A percentile compares a stretch with the other conserved stretches of the same genome.
These are phyloP conservation scores for Prorops nasuta DNA, from an alignment of 1,140 invertebrate genomes.

Conservation along the genomic window DNA sequence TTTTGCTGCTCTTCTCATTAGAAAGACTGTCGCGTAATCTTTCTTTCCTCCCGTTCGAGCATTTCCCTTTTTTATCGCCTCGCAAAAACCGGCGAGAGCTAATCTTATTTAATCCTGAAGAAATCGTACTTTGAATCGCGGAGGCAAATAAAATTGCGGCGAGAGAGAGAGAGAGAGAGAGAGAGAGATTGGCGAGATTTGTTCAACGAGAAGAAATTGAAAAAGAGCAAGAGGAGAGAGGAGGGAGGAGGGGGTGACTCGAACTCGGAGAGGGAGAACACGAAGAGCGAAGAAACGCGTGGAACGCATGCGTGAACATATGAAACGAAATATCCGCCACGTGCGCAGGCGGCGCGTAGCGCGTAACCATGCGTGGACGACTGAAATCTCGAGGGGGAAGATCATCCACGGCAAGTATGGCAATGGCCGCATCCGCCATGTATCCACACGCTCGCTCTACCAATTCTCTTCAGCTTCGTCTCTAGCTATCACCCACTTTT, in stretches of 20 bases:
- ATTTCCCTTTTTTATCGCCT: too few species aligned
- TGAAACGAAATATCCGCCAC: slow-evolving; percentile 42
- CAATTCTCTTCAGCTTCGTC: not conserved
- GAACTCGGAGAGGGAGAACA: slow-evolving; percentile 3
- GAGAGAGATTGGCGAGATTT: not conserved
- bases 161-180: not conserved
- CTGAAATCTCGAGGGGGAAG: slow-evolving; percentile 34
- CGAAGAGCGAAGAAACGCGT: not conserved
- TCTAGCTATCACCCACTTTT: slow-evolving; percentile 5
- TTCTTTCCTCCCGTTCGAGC: too few species aligned
- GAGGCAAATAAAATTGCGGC: not conserved
- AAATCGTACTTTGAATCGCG: too few species aligned
- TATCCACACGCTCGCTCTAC: slow-evolving; percentile 13
- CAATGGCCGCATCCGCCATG: slow-evolving; percentile 46
- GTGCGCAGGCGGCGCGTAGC: slow-evolving; percentile 40
- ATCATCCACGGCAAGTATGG: slow-evolving; percentile 3
- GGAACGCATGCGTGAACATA: slow-evolving; percentile 34
- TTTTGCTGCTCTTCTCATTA: too few species aligned
- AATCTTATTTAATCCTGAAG: too few species aligned
- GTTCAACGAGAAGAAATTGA: not conserved
- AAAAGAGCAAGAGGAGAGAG: not conserved
- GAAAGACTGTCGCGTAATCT: too few species aligned
- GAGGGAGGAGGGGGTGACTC: not conserved
- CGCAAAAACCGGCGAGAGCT: too few species aligned
- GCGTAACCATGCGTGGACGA: slow-evolving; percentile 33